Base-by-base conservation (phyloP, 2,113 vertebrate species). In the Gavialis gangeticus region DNA sequence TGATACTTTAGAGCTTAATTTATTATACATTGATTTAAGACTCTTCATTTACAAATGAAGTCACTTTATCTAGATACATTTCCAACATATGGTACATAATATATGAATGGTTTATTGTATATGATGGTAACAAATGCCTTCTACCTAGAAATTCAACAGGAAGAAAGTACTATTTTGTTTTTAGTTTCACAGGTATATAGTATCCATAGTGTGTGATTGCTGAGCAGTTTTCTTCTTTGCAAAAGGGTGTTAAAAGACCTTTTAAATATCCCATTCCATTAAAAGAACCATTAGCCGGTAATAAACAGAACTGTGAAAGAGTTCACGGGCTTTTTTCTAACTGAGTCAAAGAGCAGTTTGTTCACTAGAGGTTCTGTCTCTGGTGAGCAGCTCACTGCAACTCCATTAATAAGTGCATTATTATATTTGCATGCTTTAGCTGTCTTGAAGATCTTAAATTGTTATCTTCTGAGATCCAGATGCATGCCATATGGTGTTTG, bases 361-460 rank as follows among this genome's bases (percentile, higher is more conserved):
- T 94, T 97, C 94, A 93, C 95, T 95, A 95, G 90, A 94, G 91
- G 96, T 92, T 93, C 85, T 96, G 95, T 96, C 94, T 95, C 92
- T 97, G 94, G 91, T 97, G 94, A 97, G 95, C 89, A 93, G 95
- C 94, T 91, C 95, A 96, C 90, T 93, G 95, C 91, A 97, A 89
- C 84, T 94, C 93, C 95, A 79, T 95, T 96, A 97, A 83, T 83
- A 95, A 97, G 93, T 96, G 83, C 91, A 94, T 95, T 97, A 95
- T 85, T 93, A 73, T 97, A 94, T 96, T 94, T 96, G 96, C 95
- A 97, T 97, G 92, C 95, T 95, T 97, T 97, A 95, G 97, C 95
- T 97, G 95, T 97, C 96, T 90, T 91, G 95, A 97, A 97, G 96
- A 93, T 97, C 96, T 88, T 96, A 97, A 95, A 96, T 84, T 96